A percentile compares a stretch with the other conserved stretches of the same genome.
Evolutionary conservation across 2,888 invertebrate species (phyloP).

Genomic region (Apantesis nais): DNA sequence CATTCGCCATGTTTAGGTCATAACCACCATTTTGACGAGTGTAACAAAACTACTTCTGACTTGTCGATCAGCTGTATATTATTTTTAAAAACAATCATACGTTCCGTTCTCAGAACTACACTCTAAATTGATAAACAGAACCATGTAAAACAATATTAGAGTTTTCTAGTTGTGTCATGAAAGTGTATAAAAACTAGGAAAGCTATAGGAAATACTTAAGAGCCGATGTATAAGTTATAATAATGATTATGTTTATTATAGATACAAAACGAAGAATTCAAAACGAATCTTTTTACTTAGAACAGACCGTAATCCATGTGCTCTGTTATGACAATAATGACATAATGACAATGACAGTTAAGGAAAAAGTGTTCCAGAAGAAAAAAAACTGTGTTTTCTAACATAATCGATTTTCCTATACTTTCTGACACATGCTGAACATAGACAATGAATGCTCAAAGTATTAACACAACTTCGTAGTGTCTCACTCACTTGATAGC

Average conservation of each 20-base stretch:
- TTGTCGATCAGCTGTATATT: slow-evolving; percentile 80
- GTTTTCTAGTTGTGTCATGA: background rate
- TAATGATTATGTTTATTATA: background rate
- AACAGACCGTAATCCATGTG: background rate
- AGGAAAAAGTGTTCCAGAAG: slow-evolving; percentile 4
- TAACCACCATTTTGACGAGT: slow-evolving; percentile 74
- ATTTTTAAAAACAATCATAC: slow-evolving; percentile 70
- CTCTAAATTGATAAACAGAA: background rate
- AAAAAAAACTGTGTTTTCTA: background rate
- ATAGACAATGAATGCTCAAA: background rate
- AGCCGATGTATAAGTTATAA: background rate
- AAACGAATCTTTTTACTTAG: background rate
- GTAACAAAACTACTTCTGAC: slow-evolving; percentile 57
- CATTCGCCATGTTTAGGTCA: slow-evolving; percentile 78
- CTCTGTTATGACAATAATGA: background rate
- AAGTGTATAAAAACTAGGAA: background rate
- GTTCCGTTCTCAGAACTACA: slow-evolving; percentile 45
- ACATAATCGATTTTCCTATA: background rate
- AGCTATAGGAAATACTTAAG: background rate
- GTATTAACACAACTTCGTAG: background rate
- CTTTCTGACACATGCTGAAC: background rate
- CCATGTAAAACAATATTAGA: background rate
- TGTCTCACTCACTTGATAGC: background rate
- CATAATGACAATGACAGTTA: background rate
- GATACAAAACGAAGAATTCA: background rate